A percentile compares a stretch with the other conserved stretches of the same genome.
phyloP scores from a whole-genome alignment of 23 tunicate genomes.

The Styela clava region DNA sequence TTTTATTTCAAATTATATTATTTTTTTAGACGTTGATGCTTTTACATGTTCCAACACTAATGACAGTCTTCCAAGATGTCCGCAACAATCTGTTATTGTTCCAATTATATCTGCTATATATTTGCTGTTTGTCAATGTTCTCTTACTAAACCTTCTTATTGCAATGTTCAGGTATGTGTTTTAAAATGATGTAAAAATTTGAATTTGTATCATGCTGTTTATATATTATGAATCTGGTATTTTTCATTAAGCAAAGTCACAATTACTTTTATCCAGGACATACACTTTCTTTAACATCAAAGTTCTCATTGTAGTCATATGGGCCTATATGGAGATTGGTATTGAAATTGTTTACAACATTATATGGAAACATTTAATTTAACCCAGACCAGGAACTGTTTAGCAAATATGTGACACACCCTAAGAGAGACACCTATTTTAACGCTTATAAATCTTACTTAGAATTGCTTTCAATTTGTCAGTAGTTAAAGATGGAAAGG shows the following conservation, averaged over 20 bases:
- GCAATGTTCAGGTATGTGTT: conserved; percentile 87
- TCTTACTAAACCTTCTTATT: conserved; percentile 88
- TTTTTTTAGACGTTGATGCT: conserved; percentile 52
- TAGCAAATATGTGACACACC: too few species aligned
- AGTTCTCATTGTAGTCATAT: too few species aligned
- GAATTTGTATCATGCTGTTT: background rate
- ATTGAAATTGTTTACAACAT: too few species aligned
- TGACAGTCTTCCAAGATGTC: conserved; percentile 61
- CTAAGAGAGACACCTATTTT: too few species aligned
- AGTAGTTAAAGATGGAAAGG: too few species aligned
- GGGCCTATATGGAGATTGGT: too few species aligned
- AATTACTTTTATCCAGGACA: too few species aligned
- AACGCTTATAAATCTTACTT: too few species aligned
- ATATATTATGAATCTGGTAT: background rate
- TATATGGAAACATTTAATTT: too few species aligned
- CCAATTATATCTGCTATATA: conserved; percentile 78
- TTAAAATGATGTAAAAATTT: background rate
- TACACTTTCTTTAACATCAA: too few species aligned
- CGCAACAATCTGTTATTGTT: conserved; percentile 45
- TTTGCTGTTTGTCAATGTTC: conserved; percentile 83
- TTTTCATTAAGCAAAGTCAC: background rate
- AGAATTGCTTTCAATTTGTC: too few species aligned
- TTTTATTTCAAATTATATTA: background rate
- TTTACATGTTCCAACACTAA: conserved; percentile 53
- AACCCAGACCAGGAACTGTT: too few species aligned